phyloP scores from a whole-genome alignment of 2,797 vertebrate genomes.

The Crocodylus rhombifer region DNA sequence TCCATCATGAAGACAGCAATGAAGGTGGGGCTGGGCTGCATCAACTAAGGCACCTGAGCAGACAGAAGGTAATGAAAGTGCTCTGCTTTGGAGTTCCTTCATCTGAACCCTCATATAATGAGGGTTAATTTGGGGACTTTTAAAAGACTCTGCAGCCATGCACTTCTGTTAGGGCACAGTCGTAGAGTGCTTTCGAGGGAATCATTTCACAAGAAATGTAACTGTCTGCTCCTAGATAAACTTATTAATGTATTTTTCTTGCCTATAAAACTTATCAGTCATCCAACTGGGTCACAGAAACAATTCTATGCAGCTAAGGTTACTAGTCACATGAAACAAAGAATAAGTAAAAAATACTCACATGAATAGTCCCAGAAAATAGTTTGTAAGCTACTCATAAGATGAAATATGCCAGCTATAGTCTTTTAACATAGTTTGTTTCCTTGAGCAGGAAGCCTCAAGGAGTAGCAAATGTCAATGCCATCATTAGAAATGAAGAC shows the following conservation, averaged over 20 bases:
- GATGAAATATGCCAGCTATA: not conserved
- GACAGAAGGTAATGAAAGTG: too few species aligned
- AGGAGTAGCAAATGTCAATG: not conserved
- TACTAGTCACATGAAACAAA: rapidly evolving
- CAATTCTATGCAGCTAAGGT: not conserved
- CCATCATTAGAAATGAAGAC: not conserved
- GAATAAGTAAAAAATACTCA: not conserved
- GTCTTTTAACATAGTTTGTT: not conserved
- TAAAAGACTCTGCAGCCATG: too few species aligned
- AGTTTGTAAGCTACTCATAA: not conserved
- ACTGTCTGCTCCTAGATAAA: not conserved
- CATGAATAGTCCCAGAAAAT: not conserved
- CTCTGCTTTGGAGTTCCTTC: too few species aligned
- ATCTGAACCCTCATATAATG: too few species aligned
- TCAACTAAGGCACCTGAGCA: too few species aligned
- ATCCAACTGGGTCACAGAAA: not conserved
- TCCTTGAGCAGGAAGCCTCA: not conserved
- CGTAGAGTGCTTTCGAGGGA: too few species aligned
- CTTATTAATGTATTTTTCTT: not conserved
- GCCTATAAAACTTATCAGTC: not conserved
- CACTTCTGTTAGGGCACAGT: too few species aligned
- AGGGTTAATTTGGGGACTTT: too few species aligned
- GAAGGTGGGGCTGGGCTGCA: too few species aligned
- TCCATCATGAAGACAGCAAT: too few species aligned
- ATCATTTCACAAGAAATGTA: too few species aligned